phyloP scores from a whole-genome alignment of 2,797 vertebrate genomes.

The Pseudochirops corinnae region DNA sequence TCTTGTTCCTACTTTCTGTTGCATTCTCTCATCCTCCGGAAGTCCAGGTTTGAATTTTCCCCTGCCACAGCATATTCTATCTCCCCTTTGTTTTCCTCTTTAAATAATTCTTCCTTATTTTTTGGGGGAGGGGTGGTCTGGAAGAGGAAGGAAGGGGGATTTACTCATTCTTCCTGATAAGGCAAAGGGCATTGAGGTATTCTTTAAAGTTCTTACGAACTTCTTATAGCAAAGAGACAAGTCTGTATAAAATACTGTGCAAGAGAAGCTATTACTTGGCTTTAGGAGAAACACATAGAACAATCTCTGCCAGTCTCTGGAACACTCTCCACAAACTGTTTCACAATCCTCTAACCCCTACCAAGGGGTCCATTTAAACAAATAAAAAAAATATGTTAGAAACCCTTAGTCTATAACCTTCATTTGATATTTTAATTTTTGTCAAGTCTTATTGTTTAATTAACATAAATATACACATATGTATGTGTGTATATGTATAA shows the following conservation, averaged over 20 bases:
- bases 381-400: neutral
- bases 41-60: neutral
- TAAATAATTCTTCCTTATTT: neutral
- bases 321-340: neutral
- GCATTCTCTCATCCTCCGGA: neutral
- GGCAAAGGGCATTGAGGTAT: neutral
- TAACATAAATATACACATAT: neutral
- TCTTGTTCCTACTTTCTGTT: neutral
- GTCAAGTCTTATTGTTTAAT: neutral
- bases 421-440: neutral
- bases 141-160: neutral
- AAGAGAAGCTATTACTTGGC: neutral
- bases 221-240: neutral
- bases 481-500: neutral
- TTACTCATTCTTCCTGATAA: neutral
- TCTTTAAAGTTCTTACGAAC: neutral
- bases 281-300: neutral
- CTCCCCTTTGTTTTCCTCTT: neutral
- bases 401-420: rapidly evolving
- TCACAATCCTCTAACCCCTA: rapidly evolving
- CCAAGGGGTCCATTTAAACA: neutral
- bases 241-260: neutral
- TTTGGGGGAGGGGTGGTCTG: neutral
- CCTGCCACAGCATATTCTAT: neutral
- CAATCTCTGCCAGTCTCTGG: neutral